Conservation (phyloP, 2,888 invertebrate species). For the Desoria tigrina region DNA sequence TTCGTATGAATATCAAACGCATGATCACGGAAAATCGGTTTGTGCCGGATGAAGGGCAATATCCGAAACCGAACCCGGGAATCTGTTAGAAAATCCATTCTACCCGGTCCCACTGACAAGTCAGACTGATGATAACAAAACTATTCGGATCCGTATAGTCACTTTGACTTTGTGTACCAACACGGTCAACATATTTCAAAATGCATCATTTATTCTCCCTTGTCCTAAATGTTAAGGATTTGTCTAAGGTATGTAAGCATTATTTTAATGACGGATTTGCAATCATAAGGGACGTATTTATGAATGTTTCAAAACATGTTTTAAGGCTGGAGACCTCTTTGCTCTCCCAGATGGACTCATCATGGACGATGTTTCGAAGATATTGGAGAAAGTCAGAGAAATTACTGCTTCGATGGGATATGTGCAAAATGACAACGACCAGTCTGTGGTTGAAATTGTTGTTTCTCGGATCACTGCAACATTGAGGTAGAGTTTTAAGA, state of each 20-base stretch:
- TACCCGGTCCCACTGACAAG: too few species aligned
- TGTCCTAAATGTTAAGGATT: conserved; percentile 83
- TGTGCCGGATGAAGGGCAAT: not conserved
- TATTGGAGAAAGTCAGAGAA: conserved; percentile 64
- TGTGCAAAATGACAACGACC: conserved; percentile 82
- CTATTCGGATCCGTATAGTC: too few species aligned
- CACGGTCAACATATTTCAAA: conserved; percentile 55
- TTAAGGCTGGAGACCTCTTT: conserved; percentile 84
- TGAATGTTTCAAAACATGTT: not conserved
- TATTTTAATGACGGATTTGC: not conserved
- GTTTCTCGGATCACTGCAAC: conserved; percentile 77
- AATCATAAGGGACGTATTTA: not conserved
- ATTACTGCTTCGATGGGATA: conserved; percentile 83
- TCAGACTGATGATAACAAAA: too few species aligned
- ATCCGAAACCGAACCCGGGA: conserved; percentile 3
- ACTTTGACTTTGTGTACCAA: too few species aligned
- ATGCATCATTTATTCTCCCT: conserved; percentile 91
- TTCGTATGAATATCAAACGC: not conserved
- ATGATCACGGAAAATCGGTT: conserved; percentile 6
- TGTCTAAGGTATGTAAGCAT: conserved; percentile 64
- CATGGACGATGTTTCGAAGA: conserved; percentile 79
- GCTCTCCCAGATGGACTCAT: conserved; percentile 83
- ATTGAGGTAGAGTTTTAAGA: conserved; percentile 16
- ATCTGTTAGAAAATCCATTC: not conserved
- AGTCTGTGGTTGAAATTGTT: conserved; percentile 92